phyloP scores from a whole-genome alignment of 2,888 invertebrate genomes.

The Hipparchia sbordonii region DNA sequence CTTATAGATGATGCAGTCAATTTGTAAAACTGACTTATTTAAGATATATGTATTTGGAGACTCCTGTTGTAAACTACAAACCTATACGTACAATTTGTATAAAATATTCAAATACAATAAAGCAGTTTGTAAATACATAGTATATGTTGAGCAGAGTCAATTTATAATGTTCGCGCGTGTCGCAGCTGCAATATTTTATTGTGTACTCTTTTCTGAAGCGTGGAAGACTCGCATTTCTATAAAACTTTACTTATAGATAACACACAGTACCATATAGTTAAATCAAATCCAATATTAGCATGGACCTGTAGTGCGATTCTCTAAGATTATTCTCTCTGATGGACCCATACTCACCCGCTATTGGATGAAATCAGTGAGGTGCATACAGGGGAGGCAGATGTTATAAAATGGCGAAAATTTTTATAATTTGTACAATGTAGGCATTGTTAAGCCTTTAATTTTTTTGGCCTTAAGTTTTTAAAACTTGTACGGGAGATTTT shows the following conservation, averaged over 20 bases:
- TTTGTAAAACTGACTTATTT: neutral
- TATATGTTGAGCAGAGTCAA: constrained; percentile 36
- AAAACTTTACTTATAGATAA: constrained; percentile 1
- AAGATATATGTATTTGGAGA: constrained; percentile 10
- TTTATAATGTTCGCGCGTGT: constrained; percentile 37
- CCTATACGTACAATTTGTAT: constrained; percentile 35
- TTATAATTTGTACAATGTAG: too few relatives aligned
- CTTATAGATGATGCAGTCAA: too few relatives aligned
- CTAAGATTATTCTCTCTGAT: too few relatives aligned
- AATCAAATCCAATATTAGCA: constrained; percentile 13
- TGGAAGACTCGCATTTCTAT: constrained; percentile 3
- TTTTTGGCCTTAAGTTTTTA: too few relatives aligned
- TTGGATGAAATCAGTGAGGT: too few relatives aligned
- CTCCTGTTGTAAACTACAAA: constrained; percentile 9
- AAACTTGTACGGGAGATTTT: too few relatives aligned
- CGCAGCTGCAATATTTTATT: constrained; percentile 13
- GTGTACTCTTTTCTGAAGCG: constrained; percentile 9
- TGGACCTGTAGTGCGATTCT: neutral
- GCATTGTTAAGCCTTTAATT: too few relatives aligned
- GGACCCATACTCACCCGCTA: too few relatives aligned
- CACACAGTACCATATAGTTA: neutral
- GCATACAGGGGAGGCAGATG: too few relatives aligned
- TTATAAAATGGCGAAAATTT: too few relatives aligned
- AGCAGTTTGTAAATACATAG: constrained; percentile 33
- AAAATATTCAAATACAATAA: constrained; percentile 31